These are phyloP conservation scores for Crotalus horridus DNA, from an alignment of 2,113 vertebrate genomes.

Conservation along the genomic window DNA sequence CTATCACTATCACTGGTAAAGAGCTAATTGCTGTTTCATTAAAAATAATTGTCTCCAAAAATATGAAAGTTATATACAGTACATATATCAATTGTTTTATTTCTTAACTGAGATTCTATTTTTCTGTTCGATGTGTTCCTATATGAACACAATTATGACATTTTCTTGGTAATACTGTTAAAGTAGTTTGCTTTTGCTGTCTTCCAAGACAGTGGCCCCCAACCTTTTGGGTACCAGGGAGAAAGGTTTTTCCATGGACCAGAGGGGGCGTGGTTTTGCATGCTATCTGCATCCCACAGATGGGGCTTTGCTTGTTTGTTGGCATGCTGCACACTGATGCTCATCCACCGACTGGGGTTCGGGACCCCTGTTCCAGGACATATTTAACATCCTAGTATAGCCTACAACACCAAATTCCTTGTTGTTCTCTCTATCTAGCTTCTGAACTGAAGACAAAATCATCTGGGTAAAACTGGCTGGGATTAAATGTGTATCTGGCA, in stretches of 20 bases:
- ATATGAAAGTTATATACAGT: constrained; percentile 15
- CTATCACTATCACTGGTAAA: not conserved
- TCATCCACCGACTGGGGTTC: not conserved
- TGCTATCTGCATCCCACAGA: not conserved
- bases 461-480: not conserved
- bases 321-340: not conserved
- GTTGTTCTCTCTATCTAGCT: not conserved
- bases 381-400: not conserved
- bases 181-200: too few species aligned
- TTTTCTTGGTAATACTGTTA: not conserved
- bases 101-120: constrained; percentile 20
- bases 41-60: constrained; percentile 22
- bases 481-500: constrained; percentile 54
- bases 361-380: not conserved
- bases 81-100: constrained; percentile 13
- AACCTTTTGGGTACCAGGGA: not conserved
- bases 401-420: not conserved
- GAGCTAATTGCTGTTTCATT: not conserved
- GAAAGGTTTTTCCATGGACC: not conserved
- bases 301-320: not conserved
- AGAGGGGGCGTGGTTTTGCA: not conserved
- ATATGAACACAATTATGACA: not conserved
- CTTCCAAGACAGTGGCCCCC: too few species aligned
- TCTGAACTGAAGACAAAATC: not conserved
- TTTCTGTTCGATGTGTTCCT: constrained; percentile 33